Evolutionary conservation across 2,113 vertebrate species (phyloP), one percentile per base, ranked within the genome.

Genomic region (Varanus salvator): DNA sequence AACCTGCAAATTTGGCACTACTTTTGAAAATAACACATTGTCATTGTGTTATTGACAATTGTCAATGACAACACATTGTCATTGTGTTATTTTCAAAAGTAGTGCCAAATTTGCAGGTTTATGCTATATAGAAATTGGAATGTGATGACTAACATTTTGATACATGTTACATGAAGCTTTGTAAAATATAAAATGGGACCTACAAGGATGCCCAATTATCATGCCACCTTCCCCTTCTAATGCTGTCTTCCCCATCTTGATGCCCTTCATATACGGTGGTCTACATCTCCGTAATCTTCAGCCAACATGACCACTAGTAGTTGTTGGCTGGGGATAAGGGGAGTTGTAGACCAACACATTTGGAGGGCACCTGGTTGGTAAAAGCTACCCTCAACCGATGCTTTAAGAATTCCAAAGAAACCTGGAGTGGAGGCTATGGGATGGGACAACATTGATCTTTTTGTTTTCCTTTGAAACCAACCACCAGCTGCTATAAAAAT

Each of bases 401-500:
- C 19, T 44, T 75, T 84, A 66, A 60, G 8, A 34, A 23, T 72
- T 72, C 68, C 71, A 15, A 88, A 81, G 19, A 54, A 23, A 57
- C 23, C 69, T 23, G 21, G 31, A 64, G 17, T 3, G 17, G 9
- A 19, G 60, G 11, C 3, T 60, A 21, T 29, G 19, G 19, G 38
- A 5, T 9, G 25, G 8, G 68, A 48, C 60, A 44, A 14, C 38
- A 44, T 27, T n/a, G 17, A 64, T 91, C 85, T 44, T 0, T 83
- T 3, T 78, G 50, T 80, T 72, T 80, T 83, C 68, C 27, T 80
- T 84, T 87, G 12, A 66, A 31, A 19, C 64, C 44, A 77, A 80
- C 48, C 60, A 19, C 1, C 52, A 54, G 19, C 87, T 21, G 89
- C 48, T 94, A 74, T 87, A 57, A 48, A 80, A 78, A 29, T 90